Base-by-base conservation (phyloP, 2,113 vertebrate genomes). In the Nannospalax galili region DNA sequence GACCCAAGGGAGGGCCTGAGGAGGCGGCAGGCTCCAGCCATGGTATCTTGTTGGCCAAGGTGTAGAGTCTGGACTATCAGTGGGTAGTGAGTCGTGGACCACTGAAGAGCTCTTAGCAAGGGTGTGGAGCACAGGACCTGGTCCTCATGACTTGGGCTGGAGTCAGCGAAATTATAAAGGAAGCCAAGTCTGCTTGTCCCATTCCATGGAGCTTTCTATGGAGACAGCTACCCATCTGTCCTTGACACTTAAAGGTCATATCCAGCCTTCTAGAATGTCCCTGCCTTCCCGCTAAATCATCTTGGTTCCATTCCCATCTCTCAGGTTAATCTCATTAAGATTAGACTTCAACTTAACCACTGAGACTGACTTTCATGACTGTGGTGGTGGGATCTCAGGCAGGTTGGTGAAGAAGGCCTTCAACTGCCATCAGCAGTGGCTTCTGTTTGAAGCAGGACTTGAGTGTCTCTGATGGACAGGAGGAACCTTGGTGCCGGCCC, bases 111-210 rank as follows among this genome's bases (percentile, higher is more conserved):
- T 75, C 37, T 9, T 24, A 65, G 9, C 15, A n/a, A 72, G 12
- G n/a, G 1, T 0, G 0, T 48, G 45, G 24, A 9, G 1, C 56
- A 2, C 24, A 42, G 73, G 28, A 62, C 19, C 58, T 45, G n/a
- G 37, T 35, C 62, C 10, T 70, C 52, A 17, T 62, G 28, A 24
- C 65, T 16, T 22, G 60, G 40, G n/a, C 7, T 22, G 35, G 37
- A 62, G 65, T 72, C 32, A 60, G 79, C 73, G 77, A 30, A 32
- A 35, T 52, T 10, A 48, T 1, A 6, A 64, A 81, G 82, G 7
- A 45, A 60, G 52, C 30, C 40, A 81, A 58, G n/a, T 58, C 4
- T 28, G 2, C 14, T 58, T 35, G 75, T 65, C 19, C 17, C 45
- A 48, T 52, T 37, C 16, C n/a, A 5, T 22, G 19, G 42, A 60